Evolutionary conservation across 2,888 invertebrate species (phyloP), one percentile per base, ranked within the genome.

Genomic region (Monopis laevigella): DNA sequence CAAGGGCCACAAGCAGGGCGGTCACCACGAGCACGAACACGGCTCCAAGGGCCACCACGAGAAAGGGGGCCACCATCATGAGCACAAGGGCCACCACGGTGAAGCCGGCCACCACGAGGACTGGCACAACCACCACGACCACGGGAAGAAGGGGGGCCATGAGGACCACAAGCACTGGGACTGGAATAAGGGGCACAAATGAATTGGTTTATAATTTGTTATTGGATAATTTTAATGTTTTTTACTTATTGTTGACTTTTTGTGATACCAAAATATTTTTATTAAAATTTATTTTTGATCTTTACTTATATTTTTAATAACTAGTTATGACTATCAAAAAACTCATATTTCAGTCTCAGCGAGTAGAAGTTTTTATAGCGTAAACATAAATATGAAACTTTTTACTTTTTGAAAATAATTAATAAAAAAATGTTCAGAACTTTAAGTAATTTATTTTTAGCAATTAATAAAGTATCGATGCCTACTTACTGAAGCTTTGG

Each of bases 141-240:
- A 89, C 55, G 90, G 86, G 48, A 88, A 88, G 70, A 90, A 92
- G 61, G 90, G 89, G 2, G 90, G 88, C 26, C 87, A 88, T 53
- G 88, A 89, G 43, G 87, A 88, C 45, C 88, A 90, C 65, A 91
- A 92, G 62, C 85, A 87, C 54, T 92, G 91, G 90, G 87, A 86
- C 55, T 86, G 84, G 64, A 71, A 81, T 43, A 80, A 84, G 52
- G 78, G 78, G 45, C 70, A 73, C 53, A 59, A 68, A 65, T 63
- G 57, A 61, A 43, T 52, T 35, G 51, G n/a, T n/a, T n/a, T n/a
- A n/a, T n/a, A n/a, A n/a, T n/a, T n/a, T n/a, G n/a, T n/a, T n/a
- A n/a, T n/a, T 24, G 10, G 10, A 24, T 24, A 24, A 10, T 24
- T 6, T 7, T 24, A 24, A 7, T 10, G 10, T 24, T 10, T n/a